Evolutionary conservation across 2,113 vertebrate genomes (phyloP).

Genomic region (Chaetops frenatus): DNA sequence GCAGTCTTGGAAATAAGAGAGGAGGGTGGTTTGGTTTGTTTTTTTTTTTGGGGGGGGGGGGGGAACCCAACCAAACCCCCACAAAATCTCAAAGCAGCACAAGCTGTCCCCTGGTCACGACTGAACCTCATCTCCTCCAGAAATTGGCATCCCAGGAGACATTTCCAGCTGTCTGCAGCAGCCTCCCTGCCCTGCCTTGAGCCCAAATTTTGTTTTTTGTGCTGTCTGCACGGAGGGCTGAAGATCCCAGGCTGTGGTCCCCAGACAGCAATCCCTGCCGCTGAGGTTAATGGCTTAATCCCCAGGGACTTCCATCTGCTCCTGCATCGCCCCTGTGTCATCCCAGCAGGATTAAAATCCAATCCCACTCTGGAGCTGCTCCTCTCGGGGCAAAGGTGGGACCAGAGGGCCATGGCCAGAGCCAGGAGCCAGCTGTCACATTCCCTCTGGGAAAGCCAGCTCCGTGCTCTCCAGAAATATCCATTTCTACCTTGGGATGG

Average conservation of each 20-base stretch:
- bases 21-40: too few species aligned
- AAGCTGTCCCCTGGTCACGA: not conserved
- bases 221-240: not conserved
- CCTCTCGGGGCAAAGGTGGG: not conserved
- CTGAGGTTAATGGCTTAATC: constrained; percentile 41
- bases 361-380: not conserved
- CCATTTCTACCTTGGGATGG: not conserved
- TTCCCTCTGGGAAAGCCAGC: not conserved
- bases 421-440: not conserved
- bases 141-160: not conserved
- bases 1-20: not conserved
- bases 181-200: not conserved
- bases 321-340: not conserved
- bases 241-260: not conserved
- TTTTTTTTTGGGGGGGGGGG: too few species aligned
- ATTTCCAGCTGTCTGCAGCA: not conserved
- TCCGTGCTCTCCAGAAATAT: not conserved
- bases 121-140: not conserved
- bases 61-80: not conserved
- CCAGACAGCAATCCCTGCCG: not conserved
- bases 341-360: not conserved
- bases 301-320: constrained; percentile 54
- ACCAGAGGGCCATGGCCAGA: not conserved
- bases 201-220: not conserved
- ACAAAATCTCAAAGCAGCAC: not conserved